Base-by-base conservation (phyloP, 92 coral and sea anemone genomes). In the Anthopleura xanthogrammica region DNA sequence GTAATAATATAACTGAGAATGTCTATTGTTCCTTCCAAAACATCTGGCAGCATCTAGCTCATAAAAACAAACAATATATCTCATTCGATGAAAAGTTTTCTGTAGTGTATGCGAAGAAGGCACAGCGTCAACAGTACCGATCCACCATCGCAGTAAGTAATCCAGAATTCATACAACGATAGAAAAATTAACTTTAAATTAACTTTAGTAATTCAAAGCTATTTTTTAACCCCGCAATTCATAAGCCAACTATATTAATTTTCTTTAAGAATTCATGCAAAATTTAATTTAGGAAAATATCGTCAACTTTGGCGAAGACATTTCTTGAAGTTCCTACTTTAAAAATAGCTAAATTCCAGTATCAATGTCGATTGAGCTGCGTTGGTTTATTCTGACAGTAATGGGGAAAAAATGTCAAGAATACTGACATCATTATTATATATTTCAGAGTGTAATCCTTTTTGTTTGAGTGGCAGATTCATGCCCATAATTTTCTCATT, bases 41-140 rank as follows among this genome's bases (percentile, higher is more conserved):
- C 74, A 68, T 68, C 74, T 68, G 74, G 41, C 74, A 68, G 3
- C 74, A 36, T 23, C 74, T 24, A 68, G 14, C 74, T n/a, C 42
- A 1, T 6, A 68, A 36, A 68, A 68, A 68, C 74, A 68, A 68
- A 24, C 74, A 68, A 68, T 68, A 68, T 62, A 46, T 23, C 36
- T 62, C 70, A 62, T n/a, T 62, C 23, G 24, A 5, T 24, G 16
- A 42, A 4, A 23, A 68, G 74, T 68, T 68, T 68, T 5, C 70
- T n/a, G 24, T n/a, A 22, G 70, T 62, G 29, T 62, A 9, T 62
- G 20, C 20, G 70, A 54, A 54, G 58, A 54, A 54, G 7, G 13
- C 58, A 12, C 58, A 54, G 17, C 58, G 58, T 54, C 58, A 54
- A 54, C 58, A 54, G 11, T 29, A 29, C 36, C 36, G 36, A 29